Base-by-base conservation (phyloP, 2,888 invertebrate genomes). In the Boloria euphrosyne region DNA sequence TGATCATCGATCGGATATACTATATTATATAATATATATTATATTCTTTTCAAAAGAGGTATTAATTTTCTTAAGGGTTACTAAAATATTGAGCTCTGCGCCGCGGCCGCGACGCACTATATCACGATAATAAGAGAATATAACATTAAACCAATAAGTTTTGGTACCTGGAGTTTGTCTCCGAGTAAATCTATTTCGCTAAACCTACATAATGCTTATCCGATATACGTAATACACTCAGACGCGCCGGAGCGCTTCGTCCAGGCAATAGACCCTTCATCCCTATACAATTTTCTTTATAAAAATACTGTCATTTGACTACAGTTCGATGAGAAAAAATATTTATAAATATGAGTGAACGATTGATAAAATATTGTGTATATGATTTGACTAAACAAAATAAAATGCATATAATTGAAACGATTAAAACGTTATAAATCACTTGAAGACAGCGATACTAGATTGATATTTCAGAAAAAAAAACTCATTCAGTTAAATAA, bases 281-380 rank as follows among this genome's bases (percentile, higher is more conserved):
- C 80, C 89, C 83, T 87, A 89, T 86, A 92, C 92, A 90, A 90
- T 90, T 90, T 87, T 85, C 87, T 80, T 89, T 93, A 93, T 79
- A 93, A 93, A 93, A 93, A 93, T 93, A 93, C 93, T 93, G 93
- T 90, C 90, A 92, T 93, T 92, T 92, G 93, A 93, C 93, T 93
- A 93, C 90, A 90, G 89, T 90, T 92, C 87, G 84, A 83, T 89
- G 87, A 90, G 86, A 90, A 87, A 90, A 87, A 87, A 89, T 84
- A 87, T 82, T 84, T 84, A 86, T 82, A 80, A 80, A 83, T 86
- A 86, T 83, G 80, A 87, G 87, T 84, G 86, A 91, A 89, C 86
- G 85, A 89, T 89, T 87, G 75, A 89, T 87, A 88, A 79, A 86
- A 87, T 90, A 88, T 88, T 84, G 83, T 87, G 86, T 87, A 89